Base-by-base conservation (phyloP, 2,888 invertebrate genomes). In the Drosophila lacicola region DNA sequence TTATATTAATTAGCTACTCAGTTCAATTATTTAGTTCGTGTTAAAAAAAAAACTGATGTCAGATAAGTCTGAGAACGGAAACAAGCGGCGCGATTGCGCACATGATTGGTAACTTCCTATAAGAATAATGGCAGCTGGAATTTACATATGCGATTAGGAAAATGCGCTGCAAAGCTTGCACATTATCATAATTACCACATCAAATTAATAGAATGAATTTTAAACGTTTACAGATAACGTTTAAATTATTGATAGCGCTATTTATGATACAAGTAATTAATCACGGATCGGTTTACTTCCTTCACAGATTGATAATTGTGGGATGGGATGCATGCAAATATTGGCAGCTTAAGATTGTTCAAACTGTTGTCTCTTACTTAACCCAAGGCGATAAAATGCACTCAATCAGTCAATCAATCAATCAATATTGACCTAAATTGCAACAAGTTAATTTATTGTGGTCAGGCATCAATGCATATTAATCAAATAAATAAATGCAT, bases 391-490 rank as follows among this genome's bases (percentile, higher is more conserved):
- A 67, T 53, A 63, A 66, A 61, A 60, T 66, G 33, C 36, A 63
- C 63, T 57, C 61, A 47, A 54, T 50, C 36, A 51, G 19, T 56
- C 57, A 51, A 46, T 60, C 49, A 46, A 50, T 77, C 68, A 75
- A 72, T 79, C 68, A 79, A 58, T 72, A 55, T 67, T 83, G 78
- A 83, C 81, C 80, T 25, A 78, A 75, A 80, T 83, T 57, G 25
- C 29, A 66, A 66, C 56, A 74, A 65, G 70, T 55, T 56, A 57
- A 80, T 60, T 71, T 49, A 56, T 58, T 62, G 51, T 56, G 58
- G 14, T 55, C 51, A 14, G 57, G 14, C 51, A 70, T 61, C 54
- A 71, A 72, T 75, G 76, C 74, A 73, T 60, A 61, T 73, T 68
- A 71, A 71, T 47, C 39, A 44, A 41, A 45, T 70, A 50, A 62